These are phyloP conservation scores for Antechinus flavipes DNA, from an alignment of 2,113 vertebrate genomes.

Conservation along the genomic window DNA sequence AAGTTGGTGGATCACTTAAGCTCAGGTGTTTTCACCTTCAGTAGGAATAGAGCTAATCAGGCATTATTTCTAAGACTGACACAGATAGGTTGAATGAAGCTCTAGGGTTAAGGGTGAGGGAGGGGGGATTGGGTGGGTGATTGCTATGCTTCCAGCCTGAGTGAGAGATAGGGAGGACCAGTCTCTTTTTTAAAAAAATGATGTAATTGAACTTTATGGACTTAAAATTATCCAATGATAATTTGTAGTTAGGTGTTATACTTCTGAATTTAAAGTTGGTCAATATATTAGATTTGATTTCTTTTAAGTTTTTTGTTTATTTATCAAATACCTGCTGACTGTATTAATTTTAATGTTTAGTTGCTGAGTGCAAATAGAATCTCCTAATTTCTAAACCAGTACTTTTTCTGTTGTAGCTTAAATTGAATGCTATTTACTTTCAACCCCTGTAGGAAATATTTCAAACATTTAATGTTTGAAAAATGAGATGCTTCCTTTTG, in stretches of 20 bases:
- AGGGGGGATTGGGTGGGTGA: not conserved
- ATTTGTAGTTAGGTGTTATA: not conserved
- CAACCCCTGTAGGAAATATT: too few relatives aligned
- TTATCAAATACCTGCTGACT: conserved; percentile 27
- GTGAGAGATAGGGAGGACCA: not conserved
- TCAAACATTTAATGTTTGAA: too few relatives aligned
- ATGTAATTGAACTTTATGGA: not conserved
- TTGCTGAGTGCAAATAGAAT: not conserved
- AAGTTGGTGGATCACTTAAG: not conserved
- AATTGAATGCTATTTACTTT: too few relatives aligned
- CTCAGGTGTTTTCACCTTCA: not conserved
- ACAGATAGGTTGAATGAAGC: not conserved
- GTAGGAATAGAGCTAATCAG: not conserved
- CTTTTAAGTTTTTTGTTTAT: conserved; percentile 31
- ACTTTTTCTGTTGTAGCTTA: too few relatives aligned
- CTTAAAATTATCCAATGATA: conserved; percentile 29
- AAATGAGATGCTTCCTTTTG: not conserved
- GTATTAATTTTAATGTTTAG: not conserved
- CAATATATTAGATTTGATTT: not conserved
- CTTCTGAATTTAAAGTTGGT: conserved; percentile 33
- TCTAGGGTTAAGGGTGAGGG: not conserved
- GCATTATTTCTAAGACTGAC: not conserved
- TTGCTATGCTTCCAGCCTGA: not conserved
- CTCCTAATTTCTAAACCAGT: too few relatives aligned
- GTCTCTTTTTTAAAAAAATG: not conserved